phyloP scores from a whole-genome alignment of 2,888 invertebrate species.

The Caenorhabditis sp. region DNA sequence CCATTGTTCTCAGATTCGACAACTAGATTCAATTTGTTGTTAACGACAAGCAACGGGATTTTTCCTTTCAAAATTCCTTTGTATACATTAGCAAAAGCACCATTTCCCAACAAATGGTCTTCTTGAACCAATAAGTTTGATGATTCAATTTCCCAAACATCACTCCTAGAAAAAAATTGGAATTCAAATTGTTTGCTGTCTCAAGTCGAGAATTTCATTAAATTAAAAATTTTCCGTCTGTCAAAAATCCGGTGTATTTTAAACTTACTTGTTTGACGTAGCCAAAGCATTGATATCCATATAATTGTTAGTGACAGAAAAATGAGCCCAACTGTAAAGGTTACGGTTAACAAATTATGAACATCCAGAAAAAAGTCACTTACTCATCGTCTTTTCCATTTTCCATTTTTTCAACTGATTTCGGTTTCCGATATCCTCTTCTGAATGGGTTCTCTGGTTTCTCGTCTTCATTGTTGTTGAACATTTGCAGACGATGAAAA shows the following conservation, averaged over 20 bases:
- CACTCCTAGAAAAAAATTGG: conserved; percentile 43
- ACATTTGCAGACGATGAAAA: conserved; percentile 26
- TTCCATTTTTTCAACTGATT: not conserved
- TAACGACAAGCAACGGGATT: conserved; percentile 44
- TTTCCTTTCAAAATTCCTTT: conserved; percentile 54
- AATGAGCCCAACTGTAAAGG: conserved; percentile 14
- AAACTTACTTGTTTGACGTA: conserved; percentile 25
- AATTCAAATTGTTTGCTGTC: conserved; percentile 2
- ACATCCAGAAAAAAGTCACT: not conserved
- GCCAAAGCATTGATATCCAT: conserved; percentile 50
- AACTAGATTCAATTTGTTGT: conserved; percentile 28
- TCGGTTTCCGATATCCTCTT: not conserved
- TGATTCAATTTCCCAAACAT: conserved; percentile 55
- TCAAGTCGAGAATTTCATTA: too few relatives aligned
- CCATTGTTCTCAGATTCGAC: conserved; percentile 43
- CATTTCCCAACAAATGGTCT: conserved; percentile 54
- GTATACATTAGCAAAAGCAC: conserved; percentile 63
- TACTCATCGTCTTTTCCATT: conserved; percentile 14
- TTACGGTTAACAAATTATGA: conserved; percentile 2
- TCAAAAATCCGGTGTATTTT: too few relatives aligned
- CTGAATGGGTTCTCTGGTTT: conserved; percentile 12
- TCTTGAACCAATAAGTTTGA: conserved; percentile 53
- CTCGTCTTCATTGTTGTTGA: conserved; percentile 10
- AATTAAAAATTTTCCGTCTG: too few relatives aligned
- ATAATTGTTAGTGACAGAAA: conserved; percentile 46